A percentile compares a stretch with the other conserved stretches of the same genome.
phyloP scores from a whole-genome alignment of 2,113 vertebrate species.

The Phodopus roborovskii region DNA sequence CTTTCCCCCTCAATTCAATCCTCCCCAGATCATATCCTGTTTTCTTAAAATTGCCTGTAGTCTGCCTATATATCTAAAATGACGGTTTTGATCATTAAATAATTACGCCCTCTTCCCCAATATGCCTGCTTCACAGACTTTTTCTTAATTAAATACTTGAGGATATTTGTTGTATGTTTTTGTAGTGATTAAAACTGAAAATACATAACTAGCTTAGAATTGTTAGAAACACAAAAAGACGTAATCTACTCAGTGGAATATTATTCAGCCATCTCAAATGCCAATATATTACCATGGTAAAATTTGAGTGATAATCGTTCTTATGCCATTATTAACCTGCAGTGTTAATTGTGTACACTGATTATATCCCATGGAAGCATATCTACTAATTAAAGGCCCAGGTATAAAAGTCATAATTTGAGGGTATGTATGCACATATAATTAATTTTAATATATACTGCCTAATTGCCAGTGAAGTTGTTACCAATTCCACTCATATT shows the following conservation, averaged over 20 bases:
- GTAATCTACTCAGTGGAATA: background rate
- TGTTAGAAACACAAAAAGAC: background rate
- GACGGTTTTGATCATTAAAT: slow-evolving; percentile 30
- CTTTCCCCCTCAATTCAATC: slow-evolving; percentile 48
- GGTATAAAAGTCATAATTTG: background rate
- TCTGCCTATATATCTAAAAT: background rate
- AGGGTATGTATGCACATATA: background rate
- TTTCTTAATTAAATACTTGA: background rate
- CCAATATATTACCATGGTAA: background rate
- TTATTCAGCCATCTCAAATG: background rate
- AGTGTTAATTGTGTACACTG: background rate
- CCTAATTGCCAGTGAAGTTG: background rate
- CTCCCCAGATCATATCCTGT: background rate
- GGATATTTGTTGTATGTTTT: slow-evolving; percentile 1
- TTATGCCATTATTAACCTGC: background rate
- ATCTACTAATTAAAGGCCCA: background rate
- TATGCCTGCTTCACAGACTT: background rate
- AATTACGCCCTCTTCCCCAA: background rate
- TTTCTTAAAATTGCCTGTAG: slow-evolving; percentile 51
- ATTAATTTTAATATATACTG: background rate
- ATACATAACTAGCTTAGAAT: background rate
- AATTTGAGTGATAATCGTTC: background rate
- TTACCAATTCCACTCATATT: background rate
- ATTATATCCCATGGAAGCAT: background rate
- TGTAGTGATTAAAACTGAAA: slow-evolving; percentile 14